Percentiles rank a stretch among this genome's conserved stretches.
These are phyloP conservation scores for Dorcus hopei DNA, from an alignment of 2,888 invertebrate genomes.

Conservation along the genomic window DNA sequence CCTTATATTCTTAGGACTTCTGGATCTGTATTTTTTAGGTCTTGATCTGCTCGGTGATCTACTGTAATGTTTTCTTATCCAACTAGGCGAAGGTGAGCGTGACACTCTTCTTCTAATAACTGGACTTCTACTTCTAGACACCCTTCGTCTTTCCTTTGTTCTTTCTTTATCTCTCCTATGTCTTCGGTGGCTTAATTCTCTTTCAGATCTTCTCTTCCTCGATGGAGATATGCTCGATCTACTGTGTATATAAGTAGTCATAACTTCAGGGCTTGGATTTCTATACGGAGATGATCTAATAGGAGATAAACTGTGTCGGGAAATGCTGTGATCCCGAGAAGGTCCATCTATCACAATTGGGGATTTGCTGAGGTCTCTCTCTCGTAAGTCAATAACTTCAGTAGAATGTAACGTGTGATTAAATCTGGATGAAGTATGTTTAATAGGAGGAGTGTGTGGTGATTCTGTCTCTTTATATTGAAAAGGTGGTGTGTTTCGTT, in stretches of 20 bases:
- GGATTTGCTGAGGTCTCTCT: slow-evolving; percentile 24
- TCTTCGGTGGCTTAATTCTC: slow-evolving; percentile 47
- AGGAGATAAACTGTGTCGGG: slow-evolving; percentile 28
- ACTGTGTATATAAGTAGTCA: slow-evolving; percentile 27
- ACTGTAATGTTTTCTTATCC: slow-evolving; percentile 52
- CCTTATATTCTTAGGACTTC: slow-evolving; percentile 47
- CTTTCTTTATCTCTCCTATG: slow-evolving; percentile 49
- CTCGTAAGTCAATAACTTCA: slow-evolving; percentile 27
- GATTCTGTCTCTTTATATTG: slow-evolving; percentile 49
- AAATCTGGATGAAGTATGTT: background rate
- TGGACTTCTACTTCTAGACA: slow-evolving; percentile 61
- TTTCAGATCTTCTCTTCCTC: slow-evolving; percentile 46
- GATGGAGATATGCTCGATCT: slow-evolving; percentile 41
- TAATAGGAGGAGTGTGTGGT: slow-evolving; percentile 64
- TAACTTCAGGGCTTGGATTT: slow-evolving; percentile 43
- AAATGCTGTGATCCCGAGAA: slow-evolving; percentile 17
- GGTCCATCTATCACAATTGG: slow-evolving; percentile 37
- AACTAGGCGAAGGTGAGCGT: slow-evolving; percentile 48
- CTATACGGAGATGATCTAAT: slow-evolving; percentile 41
- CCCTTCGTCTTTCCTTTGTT: slow-evolving; percentile 49
- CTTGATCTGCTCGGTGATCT: slow-evolving; percentile 44
- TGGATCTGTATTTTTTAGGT: slow-evolving; percentile 52
- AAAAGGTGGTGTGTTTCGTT: slow-evolving; percentile 16
- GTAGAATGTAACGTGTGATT: slow-evolving; percentile 15
- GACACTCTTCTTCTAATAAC: slow-evolving; percentile 54